Evolutionary conservation across 2,888 invertebrate genomes (phyloP), one percentile per base, ranked within the genome.

Genomic region (Actias luna): DNA sequence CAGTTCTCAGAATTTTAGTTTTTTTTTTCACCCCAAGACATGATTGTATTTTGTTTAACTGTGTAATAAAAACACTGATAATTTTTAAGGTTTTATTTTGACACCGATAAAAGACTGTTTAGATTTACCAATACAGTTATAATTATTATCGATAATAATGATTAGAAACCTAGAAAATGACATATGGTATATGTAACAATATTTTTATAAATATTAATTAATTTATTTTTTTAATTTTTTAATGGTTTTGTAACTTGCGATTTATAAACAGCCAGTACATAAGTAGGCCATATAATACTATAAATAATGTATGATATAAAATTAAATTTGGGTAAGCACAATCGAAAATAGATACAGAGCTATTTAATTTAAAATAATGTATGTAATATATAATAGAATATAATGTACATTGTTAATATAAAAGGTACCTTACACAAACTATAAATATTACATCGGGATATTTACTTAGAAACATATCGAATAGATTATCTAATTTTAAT

Each of bases 31-130:
- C 42, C 18, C 66, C 63, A 67, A 79, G 84, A 84, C 80, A 8
- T 18, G 5, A 81, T n/a, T 65, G 69, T 71, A 88, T 84, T 84
- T 82, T 85, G 83, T 85, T 89, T 80, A 81, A n/a, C n/a, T n/a
- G 71, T 78, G 77, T 75, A 87, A 91, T 39, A 89, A 91, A 90
- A 90, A 84, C 16, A 55, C 83, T 84, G 79, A 82, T 84, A 79
- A 83, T 78, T 55, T 55, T 79, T 73, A 87, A 89, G 88, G 87
- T 88, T 88, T 89, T 89, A 87, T 87, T 89, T 89, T 82, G 86
- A 87, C 84, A 67, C 63, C 84, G 71, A 74, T 76, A 69, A 68
- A 74, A 82, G 78, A 78, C 80, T 79, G 78, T 18, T 18, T 55
- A 29, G 16, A 55, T 55, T 16, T 27, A 52, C 12, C 22, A 18